These are phyloP conservation scores for Amblyteles armatorius DNA, from an alignment of 2,888 invertebrate species.

Conservation along the genomic window DNA sequence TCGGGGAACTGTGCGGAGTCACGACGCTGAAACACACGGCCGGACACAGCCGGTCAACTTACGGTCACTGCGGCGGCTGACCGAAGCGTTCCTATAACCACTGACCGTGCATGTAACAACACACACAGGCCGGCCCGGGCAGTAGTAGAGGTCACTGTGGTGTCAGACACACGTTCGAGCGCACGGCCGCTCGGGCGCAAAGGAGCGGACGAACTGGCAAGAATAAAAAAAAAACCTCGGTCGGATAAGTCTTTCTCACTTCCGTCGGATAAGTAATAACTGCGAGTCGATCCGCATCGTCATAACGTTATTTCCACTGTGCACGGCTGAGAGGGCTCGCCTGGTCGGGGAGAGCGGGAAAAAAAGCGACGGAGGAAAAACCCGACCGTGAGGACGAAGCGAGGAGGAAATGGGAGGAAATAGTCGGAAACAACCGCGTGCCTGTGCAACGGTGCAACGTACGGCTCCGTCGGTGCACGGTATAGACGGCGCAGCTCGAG, in stretches of 20 bases:
- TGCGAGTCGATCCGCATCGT: constrained; percentile 16
- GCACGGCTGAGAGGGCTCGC: neutral
- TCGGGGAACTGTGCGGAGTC: constrained; percentile 35
- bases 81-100: constrained; percentile 45
- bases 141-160: constrained; percentile 26
- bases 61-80: constrained; percentile 46
- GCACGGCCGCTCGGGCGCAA: constrained; percentile 11
- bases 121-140: neutral
- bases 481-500: constrained; percentile 19
- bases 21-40: constrained; percentile 53
- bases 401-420: constrained; percentile 14
- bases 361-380: neutral
- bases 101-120: constrained; percentile 6
- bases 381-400: neutral
- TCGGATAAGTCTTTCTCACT: constrained; percentile 1
- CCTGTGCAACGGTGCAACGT: neutral
- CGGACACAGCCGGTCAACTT: constrained; percentile 34
- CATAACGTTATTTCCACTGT: constrained; percentile 22
- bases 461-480: neutral
- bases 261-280: constrained; percentile 32
- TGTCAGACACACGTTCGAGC: constrained; percentile 32
- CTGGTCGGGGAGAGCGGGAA: neutral
- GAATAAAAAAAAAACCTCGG: neutral
- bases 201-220: neutral
- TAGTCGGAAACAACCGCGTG: constrained; percentile 13